Evolutionary conservation across 2,888 invertebrate genomes (phyloP), one percentile per base, ranked within the genome.

Genomic region (Emesis russula): DNA sequence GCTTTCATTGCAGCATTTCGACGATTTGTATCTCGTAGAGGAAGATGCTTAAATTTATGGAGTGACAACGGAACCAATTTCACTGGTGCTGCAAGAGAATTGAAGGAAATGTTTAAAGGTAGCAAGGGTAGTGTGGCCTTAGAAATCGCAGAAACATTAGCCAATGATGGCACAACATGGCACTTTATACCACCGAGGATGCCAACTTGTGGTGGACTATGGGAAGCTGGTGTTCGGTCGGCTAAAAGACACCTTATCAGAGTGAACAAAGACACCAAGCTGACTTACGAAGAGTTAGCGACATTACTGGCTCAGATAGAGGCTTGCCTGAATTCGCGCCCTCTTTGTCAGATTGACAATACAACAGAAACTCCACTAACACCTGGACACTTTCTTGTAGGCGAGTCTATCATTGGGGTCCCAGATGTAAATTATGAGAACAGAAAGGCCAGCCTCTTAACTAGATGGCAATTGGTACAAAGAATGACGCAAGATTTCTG

Each of bases 381-480:
- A 25, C 25, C 25, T 25, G 25, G 25, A 25, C 25, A 25, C 25
- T 25, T 25, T 18, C 25, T 63, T 13, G 11, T 31, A 3, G 66
- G 66, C 25, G 31, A 66, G 66, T 31, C 31, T 6, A 25, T 63
- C 7, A 63, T 63, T 9, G 7, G 63, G 7, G 25, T 63, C 25
- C 63, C 63, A n/a, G 66, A 66, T 31, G 3, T 31, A 66, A 31
- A 13, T 75, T 85, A 89, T 77, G 71, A 87, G 0, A 58, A 66
- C 2, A 53, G 15, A 18, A 88, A 85, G 7, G 58, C 78, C 4
- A 81, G 58, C 15, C 38, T 80, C 13, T 70, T 90, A 44, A 81
- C 85, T 15, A 89, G 94, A 71, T 95, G 94, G 94, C 94, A 94
- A 71, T 38, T 94, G 0, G 74, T 92, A 7, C 95, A 95, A 80